Conservation (phyloP, 1,140 invertebrate genomes). For the Seison nebaliae region DNA sequence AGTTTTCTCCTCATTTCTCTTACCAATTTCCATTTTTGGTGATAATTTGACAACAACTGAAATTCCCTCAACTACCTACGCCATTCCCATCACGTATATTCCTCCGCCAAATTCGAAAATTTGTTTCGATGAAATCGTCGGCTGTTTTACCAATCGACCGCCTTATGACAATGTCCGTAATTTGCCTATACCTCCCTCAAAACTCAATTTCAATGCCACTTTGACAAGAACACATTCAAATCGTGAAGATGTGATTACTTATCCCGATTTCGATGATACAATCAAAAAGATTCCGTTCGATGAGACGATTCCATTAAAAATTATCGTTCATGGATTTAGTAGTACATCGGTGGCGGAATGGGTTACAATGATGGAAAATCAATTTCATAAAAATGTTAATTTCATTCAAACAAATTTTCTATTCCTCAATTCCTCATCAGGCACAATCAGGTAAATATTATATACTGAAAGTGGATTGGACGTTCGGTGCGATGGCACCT, state of each 20-base stretch:
- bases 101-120: no score
- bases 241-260: neutral
- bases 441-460: slow-evolving; percentile 1
- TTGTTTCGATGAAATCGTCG: no score
- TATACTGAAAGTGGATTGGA: slow-evolving; percentile 8
- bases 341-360: slow-evolving; percentile 41
- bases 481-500: slow-evolving; percentile 8
- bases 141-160: slow-evolving; percentile 16
- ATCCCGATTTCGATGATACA: neutral
- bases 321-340: slow-evolving; percentile 77
- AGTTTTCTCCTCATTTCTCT: no score
- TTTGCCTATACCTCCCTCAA: slow-evolving; percentile 15
- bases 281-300: neutral
- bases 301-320: slow-evolving; percentile 30
- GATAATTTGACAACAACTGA: no score
- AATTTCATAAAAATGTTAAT: slow-evolving; percentile 1
- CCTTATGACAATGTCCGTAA: slow-evolving; percentile 17
- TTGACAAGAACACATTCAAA: slow-evolving; percentile 3
- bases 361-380: slow-evolving; percentile 3
- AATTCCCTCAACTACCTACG: no score
- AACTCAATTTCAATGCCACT: slow-evolving; percentile 1
- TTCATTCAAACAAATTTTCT: slow-evolving; percentile 13
- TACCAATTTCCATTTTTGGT: no score
- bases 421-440: neutral
- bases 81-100: no score